Percentiles rank a stretch among this genome's conserved stretches.
Evolutionary conservation across 2,888 invertebrate genomes (phyloP).

Genomic region (Thymelicus lineola): DNA sequence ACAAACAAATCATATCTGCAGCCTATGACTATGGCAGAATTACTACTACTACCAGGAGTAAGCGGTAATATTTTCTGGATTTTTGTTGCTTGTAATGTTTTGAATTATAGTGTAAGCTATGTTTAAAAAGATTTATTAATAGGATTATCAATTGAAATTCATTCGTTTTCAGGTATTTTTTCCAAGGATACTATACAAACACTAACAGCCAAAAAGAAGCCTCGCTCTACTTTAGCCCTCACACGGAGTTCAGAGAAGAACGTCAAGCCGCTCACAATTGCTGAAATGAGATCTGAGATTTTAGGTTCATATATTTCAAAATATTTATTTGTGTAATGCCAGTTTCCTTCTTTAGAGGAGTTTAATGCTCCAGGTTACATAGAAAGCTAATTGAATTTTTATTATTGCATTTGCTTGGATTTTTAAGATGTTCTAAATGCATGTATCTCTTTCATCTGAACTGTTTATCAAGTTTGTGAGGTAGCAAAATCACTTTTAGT

Average conservation of each 20-base stretch:
- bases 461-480: too few relatives aligned
- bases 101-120: background rate
- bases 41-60: slow-evolving; percentile 67
- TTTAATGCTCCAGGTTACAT: too few relatives aligned
- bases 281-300: slow-evolving; percentile 64
- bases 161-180: slow-evolving; percentile 58
- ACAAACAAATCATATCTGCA: slow-evolving; percentile 49
- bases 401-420: too few relatives aligned
- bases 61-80: slow-evolving; percentile 50
- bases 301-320: slow-evolving; percentile 51
- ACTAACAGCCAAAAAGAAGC: slow-evolving; percentile 61
- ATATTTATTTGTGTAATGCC: too few relatives aligned
- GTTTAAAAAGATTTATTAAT: background rate
- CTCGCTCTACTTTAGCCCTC: slow-evolving; percentile 52
- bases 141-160: background rate
- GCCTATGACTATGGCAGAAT: slow-evolving; percentile 67
- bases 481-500: too few relatives aligned
- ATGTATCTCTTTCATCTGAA: too few relatives aligned
- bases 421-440: too few relatives aligned
- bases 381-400: too few relatives aligned
- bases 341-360: too few relatives aligned
- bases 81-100: background rate
- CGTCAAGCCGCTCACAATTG: slow-evolving; percentile 64
- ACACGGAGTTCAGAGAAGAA: slow-evolving; percentile 60
- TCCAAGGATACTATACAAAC: slow-evolving; percentile 58